Conservation (phyloP, 1,140 invertebrate species). For the Drosophila sproati region DNA sequence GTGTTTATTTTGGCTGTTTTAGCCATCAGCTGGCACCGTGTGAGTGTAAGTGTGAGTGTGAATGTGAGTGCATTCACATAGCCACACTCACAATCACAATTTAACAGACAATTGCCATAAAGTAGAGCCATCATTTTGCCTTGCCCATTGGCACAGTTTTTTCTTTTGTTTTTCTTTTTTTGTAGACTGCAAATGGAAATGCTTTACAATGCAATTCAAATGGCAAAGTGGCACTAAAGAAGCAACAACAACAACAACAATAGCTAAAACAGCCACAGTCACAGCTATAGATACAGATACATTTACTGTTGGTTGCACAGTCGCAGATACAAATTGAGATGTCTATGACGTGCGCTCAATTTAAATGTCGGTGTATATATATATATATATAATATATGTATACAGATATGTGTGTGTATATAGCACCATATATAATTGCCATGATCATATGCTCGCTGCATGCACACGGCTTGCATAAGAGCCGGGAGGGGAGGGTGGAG, state of each 20-base stretch:
- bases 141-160: conserved; percentile 72
- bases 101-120: conserved; percentile 63
- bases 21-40: conserved; percentile 14
- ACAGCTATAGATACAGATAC: neutral
- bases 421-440: conserved; percentile 70
- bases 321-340: conserved; percentile 23
- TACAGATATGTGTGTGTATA: conserved; percentile 26
- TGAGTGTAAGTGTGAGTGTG: conserved; percentile 19
- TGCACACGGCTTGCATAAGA: conserved; percentile 45
- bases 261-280: neutral
- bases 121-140: conserved; percentile 35
- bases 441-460: conserved; percentile 74
- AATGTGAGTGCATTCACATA: conserved; percentile 11
- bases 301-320: neutral
- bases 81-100: conserved; percentile 40
- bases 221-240: conserved; percentile 29
- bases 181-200: conserved; percentile 34
- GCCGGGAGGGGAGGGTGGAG: neutral
- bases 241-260: neutral
- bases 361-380: conserved; percentile 53
- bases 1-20: conserved; percentile 6
- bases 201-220: conserved; percentile 54
- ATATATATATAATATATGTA: conserved; percentile 28
- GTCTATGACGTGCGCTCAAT: conserved; percentile 73
- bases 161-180: conserved; percentile 36